These are phyloP conservation scores for Petroica traversi DNA, from an alignment of 2,113 vertebrate species.

Conservation along the genomic window DNA sequence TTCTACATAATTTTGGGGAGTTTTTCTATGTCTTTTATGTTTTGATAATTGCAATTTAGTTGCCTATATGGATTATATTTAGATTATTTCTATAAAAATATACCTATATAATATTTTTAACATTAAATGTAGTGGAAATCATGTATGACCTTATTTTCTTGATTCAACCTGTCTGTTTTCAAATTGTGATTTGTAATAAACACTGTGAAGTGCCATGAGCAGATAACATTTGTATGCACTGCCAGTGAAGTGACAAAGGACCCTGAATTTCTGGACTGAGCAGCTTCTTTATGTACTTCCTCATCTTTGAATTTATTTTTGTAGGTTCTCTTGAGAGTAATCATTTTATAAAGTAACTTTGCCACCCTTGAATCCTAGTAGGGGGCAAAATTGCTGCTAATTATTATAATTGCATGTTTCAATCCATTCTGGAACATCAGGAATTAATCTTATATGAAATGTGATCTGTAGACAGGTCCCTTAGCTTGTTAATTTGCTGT, in stretches of 20 bases:
- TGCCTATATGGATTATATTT: fast-evolving
- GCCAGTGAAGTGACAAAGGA: background rate
- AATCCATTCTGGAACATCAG: background rate
- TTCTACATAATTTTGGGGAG: background rate
- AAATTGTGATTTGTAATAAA: background rate
- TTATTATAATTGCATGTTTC: slow-evolving; percentile 33
- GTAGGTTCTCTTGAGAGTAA: background rate
- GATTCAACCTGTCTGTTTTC: background rate
- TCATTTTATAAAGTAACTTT: slow-evolving; percentile 11
- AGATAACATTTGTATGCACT: background rate
- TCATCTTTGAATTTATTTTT: background rate
- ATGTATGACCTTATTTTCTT: background rate
- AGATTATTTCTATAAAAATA: background rate
- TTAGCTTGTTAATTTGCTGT: slow-evolving; percentile 43
- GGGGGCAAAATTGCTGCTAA: slow-evolving; percentile 31
- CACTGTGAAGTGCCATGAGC: background rate
- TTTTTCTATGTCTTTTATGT: background rate
- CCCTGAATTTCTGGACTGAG: background rate
- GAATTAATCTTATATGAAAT: slow-evolving; percentile 53
- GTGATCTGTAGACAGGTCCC: background rate
- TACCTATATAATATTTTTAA: background rate
- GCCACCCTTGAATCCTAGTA: background rate
- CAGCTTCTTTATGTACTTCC: background rate
- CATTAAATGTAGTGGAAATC: background rate
- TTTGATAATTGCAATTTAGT: background rate